Evolutionary conservation across 2,888 invertebrate species (phyloP).

Genomic region (Dasypogon diadema): DNA sequence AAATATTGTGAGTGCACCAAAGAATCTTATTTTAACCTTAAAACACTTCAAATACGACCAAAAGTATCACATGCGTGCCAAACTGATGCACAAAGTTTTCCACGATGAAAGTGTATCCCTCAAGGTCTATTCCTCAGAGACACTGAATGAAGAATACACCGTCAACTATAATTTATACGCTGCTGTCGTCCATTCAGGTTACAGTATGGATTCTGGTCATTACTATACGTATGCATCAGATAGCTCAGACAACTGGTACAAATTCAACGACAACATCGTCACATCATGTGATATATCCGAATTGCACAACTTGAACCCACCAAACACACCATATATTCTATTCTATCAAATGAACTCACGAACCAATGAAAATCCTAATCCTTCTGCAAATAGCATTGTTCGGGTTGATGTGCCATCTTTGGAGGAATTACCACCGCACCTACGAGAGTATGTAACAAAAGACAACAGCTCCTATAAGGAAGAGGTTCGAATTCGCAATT

Average conservation of each 20-base stretch:
- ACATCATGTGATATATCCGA: conserved; percentile 73
- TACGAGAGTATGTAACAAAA: conserved; percentile 65
- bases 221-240: conserved; percentile 87
- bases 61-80: conserved; percentile 80
- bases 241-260: conserved; percentile 76
- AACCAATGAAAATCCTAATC: conserved; percentile 51
- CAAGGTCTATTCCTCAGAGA: conserved; percentile 67
- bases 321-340: conserved; percentile 86
- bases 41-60: conserved; percentile 84
- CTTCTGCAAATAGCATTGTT: conserved; percentile 60
- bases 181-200: conserved; percentile 86
- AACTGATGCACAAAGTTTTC: conserved; percentile 78
- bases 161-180: conserved; percentile 81
- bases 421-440: conserved; percentile 64
- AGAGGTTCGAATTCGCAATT: conserved; percentile 62
- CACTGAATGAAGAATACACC: conserved; percentile 63
- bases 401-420: conserved; percentile 62
- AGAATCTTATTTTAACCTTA: conserved; percentile 82
- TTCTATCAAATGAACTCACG: conserved; percentile 74
- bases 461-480: conserved; percentile 65
- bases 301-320: conserved; percentile 74
- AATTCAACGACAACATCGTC: conserved; percentile 85
- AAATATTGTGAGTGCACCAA: conserved; percentile 79
- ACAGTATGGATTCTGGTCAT: conserved; percentile 86
- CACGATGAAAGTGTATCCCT: conserved; percentile 72